Evolutionary conservation across 2,797 vertebrate species (phyloP).

Genomic region (Tamandua tetradactyla): DNA sequence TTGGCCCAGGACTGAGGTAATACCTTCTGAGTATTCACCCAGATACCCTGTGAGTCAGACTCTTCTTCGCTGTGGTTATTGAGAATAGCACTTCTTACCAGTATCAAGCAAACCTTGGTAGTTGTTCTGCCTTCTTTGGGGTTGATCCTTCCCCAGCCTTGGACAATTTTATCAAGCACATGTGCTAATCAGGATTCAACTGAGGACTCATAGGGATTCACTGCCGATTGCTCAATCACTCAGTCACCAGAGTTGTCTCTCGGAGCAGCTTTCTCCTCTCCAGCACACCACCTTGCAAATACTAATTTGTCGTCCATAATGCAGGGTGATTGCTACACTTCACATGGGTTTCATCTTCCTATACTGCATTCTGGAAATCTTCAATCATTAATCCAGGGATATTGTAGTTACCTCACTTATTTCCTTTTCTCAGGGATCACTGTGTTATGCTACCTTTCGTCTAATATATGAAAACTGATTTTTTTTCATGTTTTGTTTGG

Average conservation of each 20-base stretch:
- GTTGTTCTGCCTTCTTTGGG: neutral
- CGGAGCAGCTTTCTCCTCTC: neutral
- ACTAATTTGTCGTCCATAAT: neutral
- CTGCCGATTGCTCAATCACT: too few species aligned
- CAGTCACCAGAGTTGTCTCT: neutral
- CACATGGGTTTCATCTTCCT: neutral
- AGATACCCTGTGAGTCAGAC: fast-evolving
- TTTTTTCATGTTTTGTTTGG: neutral
- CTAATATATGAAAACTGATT: neutral
- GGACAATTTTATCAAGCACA: neutral
- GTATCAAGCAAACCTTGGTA: neutral
- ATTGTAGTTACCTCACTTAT: neutral
- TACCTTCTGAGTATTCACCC: neutral
- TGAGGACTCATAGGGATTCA: neutral
- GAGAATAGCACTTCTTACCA: too few species aligned
- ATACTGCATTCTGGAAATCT: neutral
- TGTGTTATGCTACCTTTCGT: neutral
- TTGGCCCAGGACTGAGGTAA: neutral
- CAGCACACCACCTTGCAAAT: neutral
- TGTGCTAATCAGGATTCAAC: neutral
- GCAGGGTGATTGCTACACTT: fast-evolving
- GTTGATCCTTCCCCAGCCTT: neutral
- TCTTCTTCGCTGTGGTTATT: neutral
- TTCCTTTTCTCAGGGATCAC: neutral
- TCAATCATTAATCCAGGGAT: neutral